Conservation (phyloP, 2,888 invertebrate genomes). For the Steinernema scapterisci region DNA sequence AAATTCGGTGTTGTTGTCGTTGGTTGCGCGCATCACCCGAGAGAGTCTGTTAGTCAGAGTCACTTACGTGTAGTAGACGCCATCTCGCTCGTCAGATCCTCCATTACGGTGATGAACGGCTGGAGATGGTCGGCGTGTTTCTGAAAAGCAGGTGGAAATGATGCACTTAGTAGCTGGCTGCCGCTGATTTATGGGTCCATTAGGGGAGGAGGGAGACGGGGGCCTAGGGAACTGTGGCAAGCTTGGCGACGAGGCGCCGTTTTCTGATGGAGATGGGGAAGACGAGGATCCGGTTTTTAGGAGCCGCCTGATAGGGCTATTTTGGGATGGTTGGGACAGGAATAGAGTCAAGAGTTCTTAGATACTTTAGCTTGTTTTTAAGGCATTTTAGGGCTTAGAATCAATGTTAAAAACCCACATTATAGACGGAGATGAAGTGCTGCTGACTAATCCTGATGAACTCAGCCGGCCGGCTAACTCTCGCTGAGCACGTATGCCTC, state of each 20-base stretch:
- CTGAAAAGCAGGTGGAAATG: slow-evolving; percentile 45
- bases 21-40: too few relatives aligned
- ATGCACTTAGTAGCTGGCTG: too few relatives aligned
- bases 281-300: too few relatives aligned
- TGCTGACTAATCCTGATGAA: slow-evolving; percentile 59
- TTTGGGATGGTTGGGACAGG: too few relatives aligned
- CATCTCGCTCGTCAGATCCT: slow-evolving; percentile 55
- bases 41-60: background rate
- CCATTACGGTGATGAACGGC: slow-evolving; percentile 60
- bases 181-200: too few relatives aligned
- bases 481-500: slow-evolving; percentile 59
- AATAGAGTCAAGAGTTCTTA: too few relatives aligned
- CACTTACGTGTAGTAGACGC: slow-evolving; percentile 29
- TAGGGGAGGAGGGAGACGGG: background rate
- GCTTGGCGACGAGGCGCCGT: too few relatives aligned
- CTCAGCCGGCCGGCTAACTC: slow-evolving; percentile 54
- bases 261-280: too few relatives aligned
- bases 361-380: too few relatives aligned
- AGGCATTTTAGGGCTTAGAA: too few relatives aligned
- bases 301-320: too few relatives aligned
- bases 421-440: slow-evolving; percentile 63
- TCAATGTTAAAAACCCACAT: slow-evolving; percentile 57
- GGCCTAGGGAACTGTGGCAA: background rate
- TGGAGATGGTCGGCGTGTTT: slow-evolving; percentile 64
- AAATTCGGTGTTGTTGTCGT: too few relatives aligned